These are phyloP conservation scores for Anneissia japonica DNA, from an alignment of 35 echinoderm and acorn worm genomes.

Conservation along the genomic window DNA sequence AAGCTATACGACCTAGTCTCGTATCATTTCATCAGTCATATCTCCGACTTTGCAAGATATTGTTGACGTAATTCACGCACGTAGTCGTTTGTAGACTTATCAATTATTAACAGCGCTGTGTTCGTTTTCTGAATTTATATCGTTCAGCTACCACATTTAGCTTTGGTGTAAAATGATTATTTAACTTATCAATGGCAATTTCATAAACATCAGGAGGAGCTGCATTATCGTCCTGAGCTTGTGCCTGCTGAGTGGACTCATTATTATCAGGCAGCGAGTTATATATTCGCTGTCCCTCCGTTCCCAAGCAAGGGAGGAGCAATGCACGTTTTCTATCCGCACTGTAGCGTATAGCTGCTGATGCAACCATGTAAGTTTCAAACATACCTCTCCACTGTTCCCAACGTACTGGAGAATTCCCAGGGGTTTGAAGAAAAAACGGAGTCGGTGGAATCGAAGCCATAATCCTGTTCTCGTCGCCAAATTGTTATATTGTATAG, in stretches of 20 bases:
- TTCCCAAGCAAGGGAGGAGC: not conserved
- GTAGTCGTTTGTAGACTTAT: not conserved
- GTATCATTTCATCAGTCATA: no score
- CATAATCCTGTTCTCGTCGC: no score
- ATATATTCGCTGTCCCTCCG: constrained; percentile 3
- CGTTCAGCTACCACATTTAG: not conserved
- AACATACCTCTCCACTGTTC: constrained; percentile 24
- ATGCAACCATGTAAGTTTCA: constrained; percentile 15
- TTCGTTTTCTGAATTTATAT: constrained; percentile 7
- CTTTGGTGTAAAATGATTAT: not conserved
- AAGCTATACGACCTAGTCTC: no score
- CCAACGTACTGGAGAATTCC: not conserved
- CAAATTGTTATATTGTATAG: no score
- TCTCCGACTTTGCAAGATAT: no score
- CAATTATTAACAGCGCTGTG: not conserved
- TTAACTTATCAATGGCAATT: not conserved
- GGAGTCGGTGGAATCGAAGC: no score
- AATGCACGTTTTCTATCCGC: constrained; percentile 4
- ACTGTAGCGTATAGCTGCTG: not conserved
- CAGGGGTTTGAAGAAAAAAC: not conserved
- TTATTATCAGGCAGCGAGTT: no score
- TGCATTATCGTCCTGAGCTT: not conserved
- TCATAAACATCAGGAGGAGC: not conserved
- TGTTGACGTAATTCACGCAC: not conserved
- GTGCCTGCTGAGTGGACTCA: not conserved